Evolutionary conservation across 2,888 invertebrate genomes (phyloP), one percentile per base, ranked within the genome.

Genomic region (Xiphydria camelus): DNA sequence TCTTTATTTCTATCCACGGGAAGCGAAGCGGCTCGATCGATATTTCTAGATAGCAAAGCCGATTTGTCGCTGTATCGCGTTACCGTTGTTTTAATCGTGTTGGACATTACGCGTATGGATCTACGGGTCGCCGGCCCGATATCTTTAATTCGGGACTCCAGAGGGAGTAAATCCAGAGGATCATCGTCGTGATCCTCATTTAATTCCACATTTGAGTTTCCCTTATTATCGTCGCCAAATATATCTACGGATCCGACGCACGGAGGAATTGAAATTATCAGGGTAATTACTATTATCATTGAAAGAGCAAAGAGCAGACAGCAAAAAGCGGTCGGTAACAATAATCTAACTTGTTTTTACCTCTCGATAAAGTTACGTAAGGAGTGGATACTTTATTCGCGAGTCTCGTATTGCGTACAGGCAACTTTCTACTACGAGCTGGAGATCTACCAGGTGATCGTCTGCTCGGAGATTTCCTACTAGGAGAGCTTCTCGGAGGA

Each of bases 21-120:
- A 29, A 75, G 47, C 4, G 74, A 75, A 7, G 61, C 67, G 7
- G 74, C 71, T 52, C 74, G 64, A 40, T 70, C 66, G 20, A 59
- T 51, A 29, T 49, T 60, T 48, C 65, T 62, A 3, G 55, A 53
- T 6, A 64, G 35, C 26, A 49, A 39, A 19, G 53, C 43, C 31
- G 61, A 44, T 42, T 54, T 62, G 34, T 63, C 57, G 2, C 64
- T 64, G 0, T 59, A 52, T 19, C 66, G 68, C 19, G 47, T 48
- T 52, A 68, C 71, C 36, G 55, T 45, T 21, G 49, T 32, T 6
- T 29, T 29, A 12, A 29, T 12, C 12, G 29, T 15, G 12, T 54
- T 57, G 14, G 57, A 45, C 26, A 59, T 52, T 17, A 70, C 62
- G 29, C 70, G 57, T 6, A 65, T 64, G 2, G 73, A 68, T 44